Evolutionary conservation across 2,888 invertebrate species (phyloP).

Genomic region (Argyresthia goedartella): DNA sequence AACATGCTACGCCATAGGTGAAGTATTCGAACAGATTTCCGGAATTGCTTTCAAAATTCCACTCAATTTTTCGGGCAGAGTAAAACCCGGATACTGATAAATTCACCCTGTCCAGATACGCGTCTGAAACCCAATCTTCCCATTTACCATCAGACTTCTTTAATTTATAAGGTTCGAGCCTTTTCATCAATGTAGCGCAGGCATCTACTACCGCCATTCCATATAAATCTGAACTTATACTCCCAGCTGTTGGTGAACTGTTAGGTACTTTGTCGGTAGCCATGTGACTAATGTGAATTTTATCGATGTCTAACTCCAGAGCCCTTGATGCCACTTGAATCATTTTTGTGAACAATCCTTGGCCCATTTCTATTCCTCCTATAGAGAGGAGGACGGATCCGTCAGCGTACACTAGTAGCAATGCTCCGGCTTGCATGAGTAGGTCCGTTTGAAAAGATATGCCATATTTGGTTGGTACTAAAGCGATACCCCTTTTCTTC

Average conservation of each 20-base stretch:
- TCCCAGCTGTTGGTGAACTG: conserved; percentile 83
- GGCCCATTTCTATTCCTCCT: conserved; percentile 93
- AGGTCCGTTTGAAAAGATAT: conserved; percentile 77
- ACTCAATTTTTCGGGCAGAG: conserved; percentile 75
- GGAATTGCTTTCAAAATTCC: conserved; percentile 71
- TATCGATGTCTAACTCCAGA: conserved; percentile 71
- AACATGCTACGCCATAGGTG: conserved; percentile 83
- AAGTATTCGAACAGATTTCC: conserved; percentile 82
- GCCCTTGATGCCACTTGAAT: conserved; percentile 82
- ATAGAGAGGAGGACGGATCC: conserved; percentile 85
- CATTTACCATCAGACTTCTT: conserved; percentile 79
- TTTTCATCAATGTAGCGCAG: conserved; percentile 74
- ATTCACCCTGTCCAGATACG: conserved; percentile 77
- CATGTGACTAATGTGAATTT: conserved; percentile 81
- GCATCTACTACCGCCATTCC: conserved; percentile 86
- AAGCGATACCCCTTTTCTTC: conserved; percentile 81
- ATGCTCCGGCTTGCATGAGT: conserved; percentile 83
- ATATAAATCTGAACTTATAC: conserved; percentile 83
- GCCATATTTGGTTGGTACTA: conserved; percentile 83
- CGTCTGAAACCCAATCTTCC: conserved; percentile 82
- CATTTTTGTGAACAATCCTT: conserved; percentile 92
- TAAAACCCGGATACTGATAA: conserved; percentile 83
- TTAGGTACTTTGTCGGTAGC: conserved; percentile 87
- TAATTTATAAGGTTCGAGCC: conserved; percentile 76
- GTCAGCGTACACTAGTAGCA: conserved; percentile 82